Evolutionary conservation across 2,888 invertebrate species (phyloP), one percentile per base, ranked within the genome.

Genomic region (Lepidonotus clava): DNA sequence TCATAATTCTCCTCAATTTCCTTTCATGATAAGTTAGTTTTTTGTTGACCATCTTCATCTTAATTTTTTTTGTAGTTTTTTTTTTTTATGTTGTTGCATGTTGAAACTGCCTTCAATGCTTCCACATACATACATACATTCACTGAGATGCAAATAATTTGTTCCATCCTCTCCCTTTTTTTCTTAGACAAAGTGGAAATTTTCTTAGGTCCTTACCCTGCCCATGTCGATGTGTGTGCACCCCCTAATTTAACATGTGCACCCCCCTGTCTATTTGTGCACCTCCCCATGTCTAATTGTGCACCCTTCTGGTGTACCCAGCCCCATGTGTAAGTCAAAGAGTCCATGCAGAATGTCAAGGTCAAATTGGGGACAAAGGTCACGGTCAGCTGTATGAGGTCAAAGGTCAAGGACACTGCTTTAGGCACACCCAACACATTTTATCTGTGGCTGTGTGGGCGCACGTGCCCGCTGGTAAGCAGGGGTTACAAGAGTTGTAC

Each of bases 21-120:
- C 11, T 76, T 18, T 40, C 38, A 76, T 21, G 40, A 4, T 76
- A 32, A 34, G 76, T 36, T 18, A 36, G 5, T 76, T 4, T 21
- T 34, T 51, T 51, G 11, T 51, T 51, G 21, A 51, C 11, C 51
- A 51, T 6, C 8, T 36, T 40, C 6, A 40, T 76, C 38, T 67
- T 32, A 67, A 76, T 24, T n/a, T 18, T 76, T 76, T 40, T 18
- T 11, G 6, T 34, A n/a, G 38, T 40, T 76, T 24, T 38, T 28
- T 14, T 76, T 76, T 76, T 28, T 38, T 61, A 6, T 6, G 40
- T 36, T 71, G 71, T 71, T 71, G 71, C 71, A 6, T 36, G 71
- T 76, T 76, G 76, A 76, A 76, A 38, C 76, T 76, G 76, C n/a
- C 76, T 34, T 76, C 76, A 24, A 71, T 34, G 36, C 38, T 11